Conservation (phyloP, 2,797 vertebrate species). For the Aselliscus stoliczkanus region DNA sequence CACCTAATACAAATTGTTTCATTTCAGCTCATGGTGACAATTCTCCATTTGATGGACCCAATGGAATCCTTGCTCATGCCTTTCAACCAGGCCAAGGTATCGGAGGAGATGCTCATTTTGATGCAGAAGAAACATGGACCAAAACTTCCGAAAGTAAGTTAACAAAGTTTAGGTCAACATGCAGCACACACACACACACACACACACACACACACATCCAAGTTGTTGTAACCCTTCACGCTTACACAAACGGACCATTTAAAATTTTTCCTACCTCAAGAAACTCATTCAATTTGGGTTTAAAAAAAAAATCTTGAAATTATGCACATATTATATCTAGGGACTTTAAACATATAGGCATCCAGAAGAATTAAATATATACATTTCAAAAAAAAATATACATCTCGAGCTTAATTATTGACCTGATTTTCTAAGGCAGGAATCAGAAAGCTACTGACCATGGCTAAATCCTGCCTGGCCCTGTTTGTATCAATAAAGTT, state of each 20-base stretch:
- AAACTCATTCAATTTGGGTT: background rate
- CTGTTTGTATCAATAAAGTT: background rate
- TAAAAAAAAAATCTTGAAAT: background rate
- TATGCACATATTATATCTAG: too few relatives aligned
- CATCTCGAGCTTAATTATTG: too few relatives aligned
- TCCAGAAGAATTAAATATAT: too few relatives aligned
- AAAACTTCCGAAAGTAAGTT: slow-evolving; percentile 69
- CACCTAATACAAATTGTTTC: background rate
- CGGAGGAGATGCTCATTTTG: slow-evolving; percentile 91
- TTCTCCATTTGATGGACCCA: slow-evolving; percentile 91
- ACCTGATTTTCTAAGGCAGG: background rate
- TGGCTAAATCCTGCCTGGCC: background rate
- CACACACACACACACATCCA: background rate
- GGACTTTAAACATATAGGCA: too few relatives aligned
- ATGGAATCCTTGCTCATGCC: slow-evolving; percentile 89
- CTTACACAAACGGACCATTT: background rate
- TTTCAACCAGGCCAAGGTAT: slow-evolving; percentile 87
- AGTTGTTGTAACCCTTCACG: background rate
- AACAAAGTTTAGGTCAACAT: background rate
- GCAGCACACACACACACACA: background rate
- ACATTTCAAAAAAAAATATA: too few relatives aligned
- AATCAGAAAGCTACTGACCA: background rate
- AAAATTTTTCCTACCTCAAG: background rate
- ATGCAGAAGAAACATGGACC: slow-evolving; percentile 90
- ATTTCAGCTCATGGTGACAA: slow-evolving; percentile 88